phyloP scores from a whole-genome alignment of 2,888 invertebrate species.

The Dynastes grantii region DNA sequence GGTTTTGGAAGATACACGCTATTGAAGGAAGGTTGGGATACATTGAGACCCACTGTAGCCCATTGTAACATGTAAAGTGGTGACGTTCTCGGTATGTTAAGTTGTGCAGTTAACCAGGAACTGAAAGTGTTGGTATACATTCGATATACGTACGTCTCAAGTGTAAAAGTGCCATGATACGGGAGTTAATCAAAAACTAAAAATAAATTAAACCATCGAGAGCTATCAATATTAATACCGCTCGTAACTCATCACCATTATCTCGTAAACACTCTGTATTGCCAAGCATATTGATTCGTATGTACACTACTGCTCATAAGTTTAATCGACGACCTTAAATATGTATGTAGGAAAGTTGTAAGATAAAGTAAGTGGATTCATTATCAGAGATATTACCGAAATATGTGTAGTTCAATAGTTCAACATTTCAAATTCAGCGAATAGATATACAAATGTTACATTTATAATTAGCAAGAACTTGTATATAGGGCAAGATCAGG shows the following conservation, averaged over 20 bases:
- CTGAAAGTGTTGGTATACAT: constrained; percentile 24
- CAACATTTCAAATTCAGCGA: too few relatives aligned
- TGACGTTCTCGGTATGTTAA: constrained; percentile 3
- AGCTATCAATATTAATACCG: constrained; percentile 10
- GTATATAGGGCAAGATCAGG: too few relatives aligned
- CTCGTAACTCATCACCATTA: constrained; percentile 38
- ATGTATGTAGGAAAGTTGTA: too few relatives aligned
- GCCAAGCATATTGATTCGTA: neutral
- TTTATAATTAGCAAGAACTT: too few relatives aligned
- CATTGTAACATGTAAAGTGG: neutral
- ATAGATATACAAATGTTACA: too few relatives aligned
- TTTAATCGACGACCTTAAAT: too few relatives aligned
- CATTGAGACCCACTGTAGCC: neutral
- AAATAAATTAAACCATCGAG: constrained; percentile 33
- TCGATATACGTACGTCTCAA: constrained; percentile 23
- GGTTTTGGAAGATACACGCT: neutral
- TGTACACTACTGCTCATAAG: neutral
- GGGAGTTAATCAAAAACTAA: constrained; percentile 13
- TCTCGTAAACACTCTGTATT: constrained; percentile 35
- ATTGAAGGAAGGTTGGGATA: neutral
- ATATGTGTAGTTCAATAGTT: too few relatives aligned
- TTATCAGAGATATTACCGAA: too few relatives aligned
- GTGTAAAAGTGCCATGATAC: constrained; percentile 9
- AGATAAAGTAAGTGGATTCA: too few relatives aligned
- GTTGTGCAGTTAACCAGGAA: constrained; percentile 34